phyloP scores from a whole-genome alignment of 2,888 invertebrate species.

The Rhaphigaster nebulosa region DNA sequence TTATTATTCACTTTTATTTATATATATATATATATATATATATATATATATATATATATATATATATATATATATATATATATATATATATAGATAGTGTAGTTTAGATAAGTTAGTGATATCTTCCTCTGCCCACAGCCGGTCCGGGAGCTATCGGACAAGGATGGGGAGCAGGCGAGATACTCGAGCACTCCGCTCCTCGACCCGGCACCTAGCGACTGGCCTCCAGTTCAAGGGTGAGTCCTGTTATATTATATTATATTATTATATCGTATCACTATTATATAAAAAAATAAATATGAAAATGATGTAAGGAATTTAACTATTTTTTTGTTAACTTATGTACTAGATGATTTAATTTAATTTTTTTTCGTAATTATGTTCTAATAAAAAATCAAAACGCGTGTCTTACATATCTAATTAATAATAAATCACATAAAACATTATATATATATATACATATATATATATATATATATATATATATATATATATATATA shows the following conservation, averaged over 20 bases:
- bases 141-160: conserved; percentile 63
- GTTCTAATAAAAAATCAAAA: no score
- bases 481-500: no score
- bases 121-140: conserved; percentile 61
- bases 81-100: neutral
- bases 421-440: no score
- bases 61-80: neutral
- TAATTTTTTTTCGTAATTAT: no score
- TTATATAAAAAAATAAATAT: neutral
- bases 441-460: no score
- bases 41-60: conserved; percentile 2
- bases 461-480: no score
- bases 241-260: neutral
- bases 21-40: neutral
- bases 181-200: conserved; percentile 65
- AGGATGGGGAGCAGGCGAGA: conserved; percentile 61
- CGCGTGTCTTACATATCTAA: no score
- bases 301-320: neutral
- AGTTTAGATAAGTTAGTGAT: conserved; percentile 1
- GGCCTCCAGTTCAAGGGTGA: conserved; percentile 59
- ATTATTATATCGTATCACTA: neutral
- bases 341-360: no score
- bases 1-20: neutral
- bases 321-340: no score
- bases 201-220: conserved; percentile 63